phyloP scores from a whole-genome alignment of 2,797 vertebrate genomes.

The Chelon auratus region DNA sequence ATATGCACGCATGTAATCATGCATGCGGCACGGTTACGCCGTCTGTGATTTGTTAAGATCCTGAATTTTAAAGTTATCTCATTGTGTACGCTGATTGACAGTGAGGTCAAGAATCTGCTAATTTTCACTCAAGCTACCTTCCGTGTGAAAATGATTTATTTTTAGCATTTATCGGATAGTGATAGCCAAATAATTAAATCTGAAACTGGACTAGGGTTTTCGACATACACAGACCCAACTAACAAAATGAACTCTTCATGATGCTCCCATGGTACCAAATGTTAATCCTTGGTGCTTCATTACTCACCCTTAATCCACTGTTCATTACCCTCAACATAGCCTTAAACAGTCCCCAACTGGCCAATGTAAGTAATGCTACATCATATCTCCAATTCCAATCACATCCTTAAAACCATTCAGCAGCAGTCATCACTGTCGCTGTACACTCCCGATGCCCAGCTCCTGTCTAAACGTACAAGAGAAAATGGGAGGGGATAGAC shows the following conservation, averaged over 20 bases:
- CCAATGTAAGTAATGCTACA: constrained; percentile 63
- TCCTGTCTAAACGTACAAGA: constrained; percentile 48
- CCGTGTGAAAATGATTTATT: constrained; percentile 10
- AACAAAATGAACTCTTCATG: constrained; percentile 35
- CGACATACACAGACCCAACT: constrained; percentile 22
- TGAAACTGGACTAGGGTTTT: constrained; percentile 15
- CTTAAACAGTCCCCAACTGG: constrained; percentile 60
- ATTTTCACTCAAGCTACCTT: constrained; percentile 20
- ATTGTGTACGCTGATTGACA: background rate
- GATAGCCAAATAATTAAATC: constrained; percentile 21
- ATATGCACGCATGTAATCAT: constrained; percentile 59
- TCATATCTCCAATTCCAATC: constrained; percentile 65
- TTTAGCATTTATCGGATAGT: background rate
- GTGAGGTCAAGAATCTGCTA: background rate
- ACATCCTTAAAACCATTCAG: constrained; percentile 55
- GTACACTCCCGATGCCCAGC: constrained; percentile 25
- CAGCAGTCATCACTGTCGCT: constrained; percentile 44
- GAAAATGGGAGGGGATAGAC: constrained; percentile 29
- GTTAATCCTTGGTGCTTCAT: constrained; percentile 58
- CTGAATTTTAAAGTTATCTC: constrained; percentile 8
- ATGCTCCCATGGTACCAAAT: constrained; percentile 52
- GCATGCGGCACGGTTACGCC: constrained; percentile 28
- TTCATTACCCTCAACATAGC: constrained; percentile 62
- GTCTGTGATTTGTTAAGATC: constrained; percentile 32
- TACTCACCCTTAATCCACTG: constrained; percentile 63